Conservation (phyloP, 2,797 vertebrate species). For the Ctenopoma multispine region DNA sequence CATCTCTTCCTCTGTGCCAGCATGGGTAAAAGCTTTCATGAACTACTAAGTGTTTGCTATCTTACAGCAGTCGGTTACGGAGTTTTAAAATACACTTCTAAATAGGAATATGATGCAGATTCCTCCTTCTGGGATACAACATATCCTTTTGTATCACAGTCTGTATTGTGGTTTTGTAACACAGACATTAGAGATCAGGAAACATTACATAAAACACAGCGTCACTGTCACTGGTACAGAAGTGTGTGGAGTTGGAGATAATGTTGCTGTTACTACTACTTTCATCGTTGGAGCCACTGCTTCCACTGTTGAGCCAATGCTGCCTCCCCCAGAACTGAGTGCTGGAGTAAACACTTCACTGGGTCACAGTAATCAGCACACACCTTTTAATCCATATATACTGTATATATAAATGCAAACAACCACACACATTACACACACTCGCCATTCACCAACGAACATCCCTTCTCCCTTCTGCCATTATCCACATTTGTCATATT, state of each 20-base stretch:
- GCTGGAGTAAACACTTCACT: conserved; percentile 70
- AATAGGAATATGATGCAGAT: conserved; percentile 12
- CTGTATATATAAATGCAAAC: not conserved
- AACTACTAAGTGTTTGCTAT: not conserved
- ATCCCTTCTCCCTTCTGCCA: conserved; percentile 46
- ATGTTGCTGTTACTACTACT: conserved; percentile 62
- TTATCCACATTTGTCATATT: conserved; percentile 67
- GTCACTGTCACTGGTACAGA: conserved; percentile 29
- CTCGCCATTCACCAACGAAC: conserved; percentile 33
- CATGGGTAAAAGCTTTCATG: conserved; percentile 1
- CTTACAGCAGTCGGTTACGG: not conserved
- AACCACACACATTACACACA: not conserved
- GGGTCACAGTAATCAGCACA: conserved; percentile 66
- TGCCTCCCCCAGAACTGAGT: conserved; percentile 57
- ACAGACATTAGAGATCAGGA: conserved; percentile 27
- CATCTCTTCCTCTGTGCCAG: not conserved
- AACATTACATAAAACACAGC: conserved; percentile 37
- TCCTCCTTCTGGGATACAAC: conserved; percentile 5
- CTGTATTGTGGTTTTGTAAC: conserved; percentile 22
- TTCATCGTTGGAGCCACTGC: conserved; percentile 58
- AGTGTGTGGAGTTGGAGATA: conserved; percentile 50
- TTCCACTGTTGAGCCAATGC: conserved; percentile 41
- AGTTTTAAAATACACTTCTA: not conserved
- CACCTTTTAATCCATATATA: not conserved
- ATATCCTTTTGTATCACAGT: conserved; percentile 3